A percentile compares a stretch with the other conserved stretches of the same genome.
These are phyloP conservation scores for Fratercula arctica DNA, from an alignment of 2,797 vertebrate species.

Conservation along the genomic window DNA sequence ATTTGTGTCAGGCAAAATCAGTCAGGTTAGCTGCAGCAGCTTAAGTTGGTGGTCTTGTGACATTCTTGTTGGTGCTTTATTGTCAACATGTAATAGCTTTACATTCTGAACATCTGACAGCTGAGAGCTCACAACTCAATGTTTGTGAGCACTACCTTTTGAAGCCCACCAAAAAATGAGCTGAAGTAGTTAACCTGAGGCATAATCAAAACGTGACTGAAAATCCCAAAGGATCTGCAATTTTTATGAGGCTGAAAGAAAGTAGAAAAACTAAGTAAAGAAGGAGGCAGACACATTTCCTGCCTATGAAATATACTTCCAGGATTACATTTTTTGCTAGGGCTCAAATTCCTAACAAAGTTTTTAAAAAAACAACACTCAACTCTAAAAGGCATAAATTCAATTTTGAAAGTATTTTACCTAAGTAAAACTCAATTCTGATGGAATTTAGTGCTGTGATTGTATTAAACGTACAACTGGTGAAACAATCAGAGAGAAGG, in stretches of 20 bases:
- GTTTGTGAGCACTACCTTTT: neutral
- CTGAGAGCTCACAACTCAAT: neutral
- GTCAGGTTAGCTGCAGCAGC: neutral
- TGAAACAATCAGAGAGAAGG: neutral
- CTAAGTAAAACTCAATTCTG: constrained; percentile 20
- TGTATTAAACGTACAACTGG: neutral
- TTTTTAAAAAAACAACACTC: neutral
- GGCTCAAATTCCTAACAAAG: constrained; percentile 6
- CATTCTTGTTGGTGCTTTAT: neutral
- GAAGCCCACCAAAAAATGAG: neutral
- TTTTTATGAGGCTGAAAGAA: constrained; percentile 1
- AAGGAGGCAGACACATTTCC: neutral
- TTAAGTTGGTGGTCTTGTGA: neutral
- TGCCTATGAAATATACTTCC: neutral
- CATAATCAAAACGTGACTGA: neutral
- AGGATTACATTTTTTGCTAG: neutral
- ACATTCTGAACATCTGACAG: neutral
- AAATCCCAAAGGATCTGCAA: constrained; percentile 1
- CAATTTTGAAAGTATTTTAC: constrained; percentile 26
- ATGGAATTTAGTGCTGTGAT: neutral
- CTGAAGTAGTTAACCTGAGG: neutral
- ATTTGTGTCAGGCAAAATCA: neutral
- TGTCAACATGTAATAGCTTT: neutral
- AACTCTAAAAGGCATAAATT: constrained; percentile 27
- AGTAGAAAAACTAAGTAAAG: neutral